Conservation (phyloP, 2,888 invertebrate genomes). For the Dryocosmus kuriphilus region DNA sequence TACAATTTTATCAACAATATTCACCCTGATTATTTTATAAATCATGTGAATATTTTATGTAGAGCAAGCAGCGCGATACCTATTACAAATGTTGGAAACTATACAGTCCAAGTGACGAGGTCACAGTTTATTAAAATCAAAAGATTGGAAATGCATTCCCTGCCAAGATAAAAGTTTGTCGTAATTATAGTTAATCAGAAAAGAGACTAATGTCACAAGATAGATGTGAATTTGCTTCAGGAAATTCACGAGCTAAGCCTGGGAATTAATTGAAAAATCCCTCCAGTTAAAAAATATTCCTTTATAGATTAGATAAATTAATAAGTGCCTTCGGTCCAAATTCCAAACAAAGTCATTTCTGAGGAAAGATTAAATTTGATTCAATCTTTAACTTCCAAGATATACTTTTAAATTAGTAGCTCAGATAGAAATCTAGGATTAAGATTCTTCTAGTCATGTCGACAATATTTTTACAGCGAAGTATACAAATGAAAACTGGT, state of each 20-base stretch:
- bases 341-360: neutral
- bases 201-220: neutral
- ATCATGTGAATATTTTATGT: neutral
- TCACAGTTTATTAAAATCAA: neutral
- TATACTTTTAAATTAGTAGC: neutral
- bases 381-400: neutral
- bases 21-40: neutral
- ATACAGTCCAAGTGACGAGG: neutral
- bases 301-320: constrained; percentile 15
- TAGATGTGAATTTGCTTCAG: neutral
- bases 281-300: neutral
- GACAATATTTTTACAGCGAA: neutral
- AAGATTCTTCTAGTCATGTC: constrained; percentile 2
- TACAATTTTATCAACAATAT: neutral
- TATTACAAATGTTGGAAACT: too few species aligned
- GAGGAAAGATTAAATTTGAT: neutral
- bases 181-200: neutral
- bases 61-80: neutral
- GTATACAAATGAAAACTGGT: neutral
- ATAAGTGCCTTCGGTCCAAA: constrained; percentile 2
- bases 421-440: neutral
- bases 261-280: neutral
- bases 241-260: neutral
- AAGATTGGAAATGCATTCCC: neutral
- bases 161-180: neutral